A percentile compares a stretch with the other conserved stretches of the same genome.
Conservation (phyloP, 30 jellyfish, hydroid and myxozoan species). For the Cassiopea andromeda region DNA sequence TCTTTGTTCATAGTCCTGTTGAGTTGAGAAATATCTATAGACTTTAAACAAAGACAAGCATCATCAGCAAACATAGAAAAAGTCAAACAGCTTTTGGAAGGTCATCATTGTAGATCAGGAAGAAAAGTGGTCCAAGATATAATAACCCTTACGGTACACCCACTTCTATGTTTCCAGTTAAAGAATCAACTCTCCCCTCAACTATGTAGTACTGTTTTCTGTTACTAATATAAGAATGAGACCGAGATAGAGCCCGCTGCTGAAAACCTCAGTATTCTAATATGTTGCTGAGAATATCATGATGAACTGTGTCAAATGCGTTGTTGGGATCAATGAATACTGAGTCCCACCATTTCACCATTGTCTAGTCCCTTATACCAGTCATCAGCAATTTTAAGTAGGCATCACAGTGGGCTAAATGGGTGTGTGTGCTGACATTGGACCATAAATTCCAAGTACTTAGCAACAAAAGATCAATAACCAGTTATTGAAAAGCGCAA, state of each 20-base stretch:
- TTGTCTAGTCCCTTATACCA: conserved; percentile 20
- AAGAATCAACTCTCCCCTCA: conserved; percentile 6
- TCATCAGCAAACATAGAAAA: conserved; percentile 12
- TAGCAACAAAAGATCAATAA: too few relatives aligned
- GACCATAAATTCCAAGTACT: too few relatives aligned
- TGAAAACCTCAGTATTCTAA: not conserved
- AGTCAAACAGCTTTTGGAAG: conserved; percentile 8
- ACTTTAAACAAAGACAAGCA: not conserved
- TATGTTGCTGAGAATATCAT: conserved; percentile 2
- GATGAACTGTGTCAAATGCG: too few relatives aligned
- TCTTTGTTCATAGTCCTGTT: conserved; percentile 10
- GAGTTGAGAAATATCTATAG: not conserved
- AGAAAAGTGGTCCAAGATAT: conserved; percentile 28
- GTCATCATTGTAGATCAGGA: conserved; percentile 9
- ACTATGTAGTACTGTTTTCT: conserved; percentile 1
- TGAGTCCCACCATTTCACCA: conserved; percentile 3
- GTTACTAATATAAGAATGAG: not conserved
- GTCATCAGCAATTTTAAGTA: too few relatives aligned
- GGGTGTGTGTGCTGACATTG: too few relatives aligned
- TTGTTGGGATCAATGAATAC: conserved; percentile 34
- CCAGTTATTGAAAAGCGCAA: too few relatives aligned
- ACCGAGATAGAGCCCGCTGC: not conserved
- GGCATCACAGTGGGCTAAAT: conserved; percentile 22
- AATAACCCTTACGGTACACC: conserved; percentile 1
- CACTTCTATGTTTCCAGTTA: not conserved